Base-by-base conservation (phyloP, 2,888 invertebrate species). In the Limnephilus auricula region DNA sequence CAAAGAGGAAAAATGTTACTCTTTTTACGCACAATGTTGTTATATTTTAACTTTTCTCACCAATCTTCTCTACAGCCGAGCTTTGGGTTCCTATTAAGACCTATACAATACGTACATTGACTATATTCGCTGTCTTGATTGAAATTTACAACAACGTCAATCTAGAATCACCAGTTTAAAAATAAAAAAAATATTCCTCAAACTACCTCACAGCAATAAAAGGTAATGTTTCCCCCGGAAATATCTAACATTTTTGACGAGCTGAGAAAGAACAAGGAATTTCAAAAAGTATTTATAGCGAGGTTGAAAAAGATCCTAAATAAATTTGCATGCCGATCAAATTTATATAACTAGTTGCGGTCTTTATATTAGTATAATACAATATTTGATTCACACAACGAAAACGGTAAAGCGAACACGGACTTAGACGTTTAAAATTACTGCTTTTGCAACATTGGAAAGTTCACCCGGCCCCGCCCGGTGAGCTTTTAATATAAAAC, bases 401-500 rank as follows among this genome's bases (percentile, higher is more conserved):
- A 85, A 85, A 85, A 85, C 85, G 37, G 85, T 85, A 85, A 85
- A 85, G 30, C 12, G 15, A 40, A 30, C 40, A 40, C n/a, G 40
- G 25, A 40, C 34, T 37, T n/a, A 65, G 65, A 85, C 45, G 40
- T 30, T 15, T 82, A 32, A 89, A 89, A 89, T 89, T 80, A 89
- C 32, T n/a, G 89, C 82, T 89, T 82, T 89, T 89, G 45, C 89
- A 89, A 89, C 83, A 89, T 89, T 89, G 83, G 83, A 89, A 82
- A 89, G 89, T 82, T 45, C 40, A 89, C 89, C 30, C 80, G 83
- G 82, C 89, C 83, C 88, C 90, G 84, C 84, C 91, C 83, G 89
- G 50, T 83, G 88, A 89, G 86, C 80, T 92, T 91, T 65, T 91
- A 91, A 92, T 92, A 91, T 89, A 90, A 92, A 92, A 91, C 92